These are phyloP conservation scores for Eciton burchellii DNA, from an alignment of 1,140 invertebrate species.

Conservation along the genomic window DNA sequence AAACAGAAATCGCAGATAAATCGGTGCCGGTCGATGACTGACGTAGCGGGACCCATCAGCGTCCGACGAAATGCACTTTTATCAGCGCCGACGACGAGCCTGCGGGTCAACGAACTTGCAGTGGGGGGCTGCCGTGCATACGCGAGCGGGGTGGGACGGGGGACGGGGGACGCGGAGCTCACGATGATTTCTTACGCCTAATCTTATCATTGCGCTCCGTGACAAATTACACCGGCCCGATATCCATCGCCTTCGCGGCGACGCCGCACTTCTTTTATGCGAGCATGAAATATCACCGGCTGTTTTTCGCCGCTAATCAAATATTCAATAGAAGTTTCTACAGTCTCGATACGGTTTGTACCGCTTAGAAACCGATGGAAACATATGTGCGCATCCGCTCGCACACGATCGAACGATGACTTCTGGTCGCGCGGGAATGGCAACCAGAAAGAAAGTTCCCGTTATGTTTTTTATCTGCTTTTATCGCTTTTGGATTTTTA, in stretches of 20 bases:
- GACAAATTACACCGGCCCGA: slow-evolving; percentile 63
- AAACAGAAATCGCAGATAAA: slow-evolving; percentile 61
- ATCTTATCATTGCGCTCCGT: slow-evolving; percentile 73
- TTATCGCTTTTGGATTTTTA: too few relatives aligned
- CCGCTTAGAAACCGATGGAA: too few relatives aligned
- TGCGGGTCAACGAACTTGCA: slow-evolving; percentile 71
- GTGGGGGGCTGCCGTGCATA: slow-evolving; percentile 41
- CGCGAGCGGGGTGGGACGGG: slow-evolving; percentile 46
- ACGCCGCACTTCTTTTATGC: slow-evolving; percentile 42
- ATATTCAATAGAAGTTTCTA: neutral
- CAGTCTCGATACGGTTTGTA: too few relatives aligned
- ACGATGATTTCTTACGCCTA: slow-evolving; percentile 64
- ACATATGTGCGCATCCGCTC: too few relatives aligned
- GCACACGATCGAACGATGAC: too few relatives aligned
- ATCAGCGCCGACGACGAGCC: slow-evolving; percentile 69
- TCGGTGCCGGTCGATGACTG: slow-evolving; percentile 55
- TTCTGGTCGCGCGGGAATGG: too few relatives aligned
- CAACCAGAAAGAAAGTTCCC: too few relatives aligned
- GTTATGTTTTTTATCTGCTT: too few relatives aligned
- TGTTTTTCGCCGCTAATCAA: neutral
- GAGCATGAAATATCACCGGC: slow-evolving; percentile 33
- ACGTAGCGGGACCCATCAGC: slow-evolving; percentile 39
- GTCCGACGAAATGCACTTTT: slow-evolving; percentile 75
- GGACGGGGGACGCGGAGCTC: slow-evolving; percentile 42
- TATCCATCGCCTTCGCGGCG: slow-evolving; percentile 41